Percentiles rank a stretch among this genome's conserved stretches.
Conservation (phyloP, 1,140 invertebrate genomes). For the Mizuhopecten yessoensis region DNA sequence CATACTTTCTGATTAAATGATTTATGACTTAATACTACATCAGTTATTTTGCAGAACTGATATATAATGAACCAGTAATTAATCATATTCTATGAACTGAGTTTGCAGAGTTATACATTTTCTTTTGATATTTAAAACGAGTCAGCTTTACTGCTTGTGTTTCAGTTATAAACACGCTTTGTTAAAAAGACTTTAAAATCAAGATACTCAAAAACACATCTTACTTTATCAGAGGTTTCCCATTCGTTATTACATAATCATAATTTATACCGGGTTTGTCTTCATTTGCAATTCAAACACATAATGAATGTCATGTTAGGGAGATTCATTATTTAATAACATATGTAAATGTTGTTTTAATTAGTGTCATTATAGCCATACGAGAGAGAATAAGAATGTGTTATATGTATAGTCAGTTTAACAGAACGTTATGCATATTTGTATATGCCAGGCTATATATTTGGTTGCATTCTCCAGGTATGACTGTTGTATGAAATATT, state of each 20-base stretch:
- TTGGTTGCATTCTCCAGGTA: no score
- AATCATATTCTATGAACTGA: no score
- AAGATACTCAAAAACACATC: neutral
- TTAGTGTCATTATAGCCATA: neutral
- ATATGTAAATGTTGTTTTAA: neutral
- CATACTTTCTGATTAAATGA: no score
- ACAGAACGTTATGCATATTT: no score
- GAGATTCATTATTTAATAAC: neutral
- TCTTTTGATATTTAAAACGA: neutral
- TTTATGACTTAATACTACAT: no score
- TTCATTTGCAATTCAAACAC: neutral
- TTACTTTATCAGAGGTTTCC: neutral
- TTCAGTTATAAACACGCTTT: no score
- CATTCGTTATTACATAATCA: neutral
- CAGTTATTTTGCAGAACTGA: no score
- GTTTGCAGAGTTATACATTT: no score
- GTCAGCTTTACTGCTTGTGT: no score
- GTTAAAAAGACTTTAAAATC: neutral
- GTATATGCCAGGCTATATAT: no score
- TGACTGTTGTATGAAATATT: no score
- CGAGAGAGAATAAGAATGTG: neutral
- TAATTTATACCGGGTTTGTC: neutral
- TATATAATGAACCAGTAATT: no score
- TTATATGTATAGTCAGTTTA: slow-evolving; percentile 21
- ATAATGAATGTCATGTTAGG: neutral